These are phyloP conservation scores for Corythucha ciliata DNA, from an alignment of 2,888 invertebrate species.

Conservation along the genomic window DNA sequence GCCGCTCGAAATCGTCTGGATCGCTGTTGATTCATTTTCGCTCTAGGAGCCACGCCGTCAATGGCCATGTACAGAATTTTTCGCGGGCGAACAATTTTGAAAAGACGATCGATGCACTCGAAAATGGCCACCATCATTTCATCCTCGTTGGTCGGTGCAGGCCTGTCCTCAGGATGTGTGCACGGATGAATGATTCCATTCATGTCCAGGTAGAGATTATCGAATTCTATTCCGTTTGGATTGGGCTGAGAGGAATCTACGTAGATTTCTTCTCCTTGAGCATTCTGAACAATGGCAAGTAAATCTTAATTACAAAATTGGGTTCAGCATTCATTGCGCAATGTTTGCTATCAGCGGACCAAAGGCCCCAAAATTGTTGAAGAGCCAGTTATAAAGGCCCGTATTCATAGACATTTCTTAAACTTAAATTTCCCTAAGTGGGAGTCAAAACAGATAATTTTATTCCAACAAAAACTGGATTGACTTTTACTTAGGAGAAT, in stretches of 20 bases:
- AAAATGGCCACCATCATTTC: conserved; percentile 99
- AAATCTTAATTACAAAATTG: too few relatives aligned
- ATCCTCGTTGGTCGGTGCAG: conserved; percentile 94
- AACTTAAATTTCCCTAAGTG: too few relatives aligned
- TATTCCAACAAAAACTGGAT: too few relatives aligned
- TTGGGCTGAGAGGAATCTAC: conserved; percentile 79
- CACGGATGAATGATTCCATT: conserved; percentile 99
- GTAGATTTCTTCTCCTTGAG: too few relatives aligned
- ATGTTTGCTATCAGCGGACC: too few relatives aligned
- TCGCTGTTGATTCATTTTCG: conserved; percentile 99
- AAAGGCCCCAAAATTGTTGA: too few relatives aligned
- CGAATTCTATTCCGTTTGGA: conserved; percentile 94
- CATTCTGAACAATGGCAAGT: too few relatives aligned
- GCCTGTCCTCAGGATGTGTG: conserved; percentile 96
- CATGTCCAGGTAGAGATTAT: conserved; percentile 98
- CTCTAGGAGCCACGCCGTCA: conserved; percentile 95
- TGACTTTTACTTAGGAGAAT: too few relatives aligned
- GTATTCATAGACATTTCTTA: too few relatives aligned
- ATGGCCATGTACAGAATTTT: conserved; percentile 98
- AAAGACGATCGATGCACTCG: conserved; percentile 90
- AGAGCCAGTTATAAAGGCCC: too few relatives aligned
- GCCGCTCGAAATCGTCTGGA: conserved; percentile 93
- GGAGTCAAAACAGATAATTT: too few relatives aligned
- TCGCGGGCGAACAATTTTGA: conserved; percentile 77
- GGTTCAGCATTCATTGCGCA: too few relatives aligned